These are phyloP conservation scores for Taenioides sp. DNA, from an alignment of 2,797 vertebrate genomes.

Conservation along the genomic window DNA sequence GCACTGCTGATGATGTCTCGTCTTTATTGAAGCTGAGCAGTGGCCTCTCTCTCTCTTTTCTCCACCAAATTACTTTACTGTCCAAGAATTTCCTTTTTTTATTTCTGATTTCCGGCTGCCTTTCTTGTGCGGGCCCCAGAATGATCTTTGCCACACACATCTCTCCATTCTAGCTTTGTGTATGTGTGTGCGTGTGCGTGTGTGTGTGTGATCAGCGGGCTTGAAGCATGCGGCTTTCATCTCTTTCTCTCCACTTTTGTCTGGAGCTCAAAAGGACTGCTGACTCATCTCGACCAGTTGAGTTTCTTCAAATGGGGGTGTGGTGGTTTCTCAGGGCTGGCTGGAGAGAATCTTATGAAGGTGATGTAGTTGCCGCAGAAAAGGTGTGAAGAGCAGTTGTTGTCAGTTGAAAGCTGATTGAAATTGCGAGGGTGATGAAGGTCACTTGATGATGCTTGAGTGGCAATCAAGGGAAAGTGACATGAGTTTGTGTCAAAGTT, in stretches of 20 bases:
- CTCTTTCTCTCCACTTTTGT: constrained; percentile 41
- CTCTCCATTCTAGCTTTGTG: constrained; percentile 35
- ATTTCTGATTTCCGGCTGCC: constrained; percentile 63
- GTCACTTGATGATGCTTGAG: constrained; percentile 19
- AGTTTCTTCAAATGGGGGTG: constrained; percentile 11
- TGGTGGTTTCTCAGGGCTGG: constrained; percentile 19
- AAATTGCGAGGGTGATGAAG: neutral
- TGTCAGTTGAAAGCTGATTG: neutral
- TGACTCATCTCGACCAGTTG: constrained; percentile 41
- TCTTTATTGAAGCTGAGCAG: constrained; percentile 46
- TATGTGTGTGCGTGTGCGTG: neutral
- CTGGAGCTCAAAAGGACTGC: constrained; percentile 39
- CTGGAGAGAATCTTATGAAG: constrained; percentile 14
- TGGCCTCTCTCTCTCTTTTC: constrained; percentile 41
- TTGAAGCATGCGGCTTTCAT: constrained; percentile 60
- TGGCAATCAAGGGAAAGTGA: neutral
- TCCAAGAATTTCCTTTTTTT: constrained; percentile 58
- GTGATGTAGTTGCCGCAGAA: constrained; percentile 5
- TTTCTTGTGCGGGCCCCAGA: constrained; percentile 63
- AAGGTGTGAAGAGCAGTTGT: constrained; percentile 1
- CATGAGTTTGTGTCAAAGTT: neutral
- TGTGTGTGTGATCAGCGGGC: constrained; percentile 34
- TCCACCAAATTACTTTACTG: constrained; percentile 55
- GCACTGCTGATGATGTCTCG: constrained; percentile 33
- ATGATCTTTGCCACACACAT: constrained; percentile 52